These are phyloP conservation scores for Garrulus glandarius DNA, from an alignment of 2,797 vertebrate species.

Conservation along the genomic window DNA sequence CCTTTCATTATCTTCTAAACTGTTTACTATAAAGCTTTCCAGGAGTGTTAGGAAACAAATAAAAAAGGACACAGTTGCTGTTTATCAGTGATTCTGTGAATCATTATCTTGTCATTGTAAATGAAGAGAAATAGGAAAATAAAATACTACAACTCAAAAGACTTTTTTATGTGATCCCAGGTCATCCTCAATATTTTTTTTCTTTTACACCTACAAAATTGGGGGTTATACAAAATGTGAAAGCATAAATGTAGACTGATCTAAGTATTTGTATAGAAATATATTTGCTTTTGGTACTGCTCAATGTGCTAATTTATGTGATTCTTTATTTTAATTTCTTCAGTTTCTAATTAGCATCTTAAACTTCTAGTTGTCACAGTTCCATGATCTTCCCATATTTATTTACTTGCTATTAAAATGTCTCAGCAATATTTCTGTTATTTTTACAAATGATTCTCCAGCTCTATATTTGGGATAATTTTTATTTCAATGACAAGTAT, in stretches of 20 bases:
- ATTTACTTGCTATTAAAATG: neutral
- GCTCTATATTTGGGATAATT: neutral
- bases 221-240: neutral
- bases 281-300: neutral
- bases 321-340: neutral
- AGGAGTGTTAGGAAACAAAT: conserved; percentile 45
- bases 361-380: neutral
- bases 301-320: neutral
- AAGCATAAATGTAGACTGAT: neutral
- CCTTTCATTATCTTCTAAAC: conserved; percentile 68
- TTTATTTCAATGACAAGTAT: conserved; percentile 40
- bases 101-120: conserved; percentile 12
- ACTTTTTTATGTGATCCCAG: neutral
- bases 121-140: neutral
- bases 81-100: conserved; percentile 27
- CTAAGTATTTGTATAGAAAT: neutral
- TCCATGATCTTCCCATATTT: neutral
- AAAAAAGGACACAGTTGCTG: conserved; percentile 15
- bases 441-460: neutral
- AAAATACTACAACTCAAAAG: neutral
- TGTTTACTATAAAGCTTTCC: conserved; percentile 62
- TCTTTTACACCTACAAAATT: neutral
- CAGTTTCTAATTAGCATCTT: neutral
- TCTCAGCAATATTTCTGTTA: neutral
- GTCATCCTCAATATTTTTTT: neutral